These are phyloP conservation scores for Nipponacmea schrenckii DNA, from an alignment of 2,888 invertebrate species.

Conservation along the genomic window DNA sequence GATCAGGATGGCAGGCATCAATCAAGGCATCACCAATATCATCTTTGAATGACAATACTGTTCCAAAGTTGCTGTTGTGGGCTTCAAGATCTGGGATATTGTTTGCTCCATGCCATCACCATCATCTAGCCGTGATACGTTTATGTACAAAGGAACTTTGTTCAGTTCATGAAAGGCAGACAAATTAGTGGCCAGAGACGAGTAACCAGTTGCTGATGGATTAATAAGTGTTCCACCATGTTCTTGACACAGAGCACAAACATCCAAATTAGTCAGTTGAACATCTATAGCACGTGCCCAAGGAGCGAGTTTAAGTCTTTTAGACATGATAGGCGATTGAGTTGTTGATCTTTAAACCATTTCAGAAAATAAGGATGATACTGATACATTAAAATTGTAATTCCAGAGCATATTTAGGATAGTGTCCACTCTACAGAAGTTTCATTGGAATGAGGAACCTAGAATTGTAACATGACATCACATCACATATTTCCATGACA, in stretches of 20 bases:
- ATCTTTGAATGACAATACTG: neutral
- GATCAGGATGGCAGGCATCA: neutral
- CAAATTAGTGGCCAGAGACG: neutral
- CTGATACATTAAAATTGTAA: neutral
- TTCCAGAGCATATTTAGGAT: neutral
- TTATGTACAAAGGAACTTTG: neutral
- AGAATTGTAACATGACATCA: neutral
- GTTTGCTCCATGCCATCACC: too few species aligned
- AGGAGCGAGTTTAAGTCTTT: neutral
- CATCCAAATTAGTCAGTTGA: neutral
- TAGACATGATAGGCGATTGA: neutral
- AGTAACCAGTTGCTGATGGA: neutral
- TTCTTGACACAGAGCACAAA: neutral
- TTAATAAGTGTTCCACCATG: neutral
- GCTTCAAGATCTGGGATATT: neutral
- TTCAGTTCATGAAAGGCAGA: neutral
- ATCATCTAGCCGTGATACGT: neutral
- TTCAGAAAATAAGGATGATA: neutral
- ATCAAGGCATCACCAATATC: constrained; percentile 1
- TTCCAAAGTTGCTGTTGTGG: neutral
- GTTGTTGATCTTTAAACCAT: neutral
- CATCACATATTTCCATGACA: neutral
- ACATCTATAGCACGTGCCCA: neutral
- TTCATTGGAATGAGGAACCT: too few species aligned
- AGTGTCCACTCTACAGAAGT: too few species aligned